phyloP scores from a whole-genome alignment of 53 echinoderm and acorn worm species.

The Paracentrotus lividus region DNA sequence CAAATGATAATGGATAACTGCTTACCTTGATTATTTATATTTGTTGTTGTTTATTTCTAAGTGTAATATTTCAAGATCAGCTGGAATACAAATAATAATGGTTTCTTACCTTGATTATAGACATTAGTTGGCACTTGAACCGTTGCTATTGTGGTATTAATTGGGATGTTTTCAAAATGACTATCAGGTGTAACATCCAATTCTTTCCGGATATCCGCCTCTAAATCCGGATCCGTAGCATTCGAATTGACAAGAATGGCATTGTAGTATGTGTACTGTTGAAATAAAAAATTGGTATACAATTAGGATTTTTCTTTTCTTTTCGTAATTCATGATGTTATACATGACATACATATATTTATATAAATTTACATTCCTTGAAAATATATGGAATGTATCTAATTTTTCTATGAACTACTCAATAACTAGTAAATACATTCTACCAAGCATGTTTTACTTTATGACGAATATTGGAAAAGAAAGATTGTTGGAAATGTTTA shows the following conservation, averaged over 20 bases:
- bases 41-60: too few relatives aligned
- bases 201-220: slow-evolving; percentile 43
- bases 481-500: not conserved
- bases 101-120: slow-evolving; percentile 71
- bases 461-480: not conserved
- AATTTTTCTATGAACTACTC: too few relatives aligned
- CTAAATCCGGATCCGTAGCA: not conserved
- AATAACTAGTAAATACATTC: too few relatives aligned
- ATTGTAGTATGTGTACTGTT: slow-evolving; percentile 61
- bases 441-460: too few relatives aligned
- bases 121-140: slow-evolving; percentile 93
- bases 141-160: slow-evolving; percentile 82
- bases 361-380: too few relatives aligned
- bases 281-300: not conserved
- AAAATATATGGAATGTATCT: too few relatives aligned
- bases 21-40: too few relatives aligned
- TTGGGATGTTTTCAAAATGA: slow-evolving; percentile 84
- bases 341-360: too few relatives aligned
- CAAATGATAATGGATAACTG: too few relatives aligned
- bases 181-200: slow-evolving; percentile 70
- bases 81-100: not conserved
- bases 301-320: too few relatives aligned
- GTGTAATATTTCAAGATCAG: too few relatives aligned
- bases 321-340: too few relatives aligned
- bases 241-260: slow-evolving; percentile 53